Base-by-base conservation (phyloP, 2,113 vertebrate genomes). In the Blennius ocellaris region DNA sequence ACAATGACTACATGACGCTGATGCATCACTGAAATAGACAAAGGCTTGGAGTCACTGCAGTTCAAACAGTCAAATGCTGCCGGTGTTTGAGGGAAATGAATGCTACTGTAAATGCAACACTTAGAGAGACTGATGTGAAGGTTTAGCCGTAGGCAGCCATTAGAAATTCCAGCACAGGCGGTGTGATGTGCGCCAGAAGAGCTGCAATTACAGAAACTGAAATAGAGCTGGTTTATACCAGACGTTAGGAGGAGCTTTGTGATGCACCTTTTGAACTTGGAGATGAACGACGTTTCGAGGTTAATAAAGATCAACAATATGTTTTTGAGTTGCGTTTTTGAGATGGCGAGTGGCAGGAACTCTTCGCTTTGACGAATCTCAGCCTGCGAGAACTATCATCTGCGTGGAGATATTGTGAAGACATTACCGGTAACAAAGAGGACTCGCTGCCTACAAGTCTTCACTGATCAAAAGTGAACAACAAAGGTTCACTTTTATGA, bases 61-160 rank as follows among this genome's bases (percentile, higher is more conserved):
- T 63, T 67, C 55, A 55, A 54, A 16, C 48, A 68, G 15, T 11
- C 11, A 55, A 14, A 39, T 45, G 47, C 60, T 11, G 15, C 43
- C 48, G 64, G 30, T 14, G 11, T 78, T 47, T 62, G 17, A 54
- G 47, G 48, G 7, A 76, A 49, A 17, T 36, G 56, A 61, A 74
- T 69, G 58, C 63, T 12, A 62, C 44, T 71, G 59, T 60, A 66
- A 61, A 76, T 72, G 16, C 51, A 74, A 37, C 16, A 72, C 55
- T 73, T 8, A 57, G 45, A 73, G 8, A 39, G 43, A 47, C 38
- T 38, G 44, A 55, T 71, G 21, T 74, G 68, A 78, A 65, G 53
- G 51, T 81, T 80, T 82, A 41, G 69, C 81, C 83, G 60, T 2
- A 73, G 81, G 85, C 77, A 40, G 49, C 37, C 50, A 63, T 82